phyloP scores from a whole-genome alignment of 2,888 invertebrate species.

The Lepidocyrtinus sp. region DNA sequence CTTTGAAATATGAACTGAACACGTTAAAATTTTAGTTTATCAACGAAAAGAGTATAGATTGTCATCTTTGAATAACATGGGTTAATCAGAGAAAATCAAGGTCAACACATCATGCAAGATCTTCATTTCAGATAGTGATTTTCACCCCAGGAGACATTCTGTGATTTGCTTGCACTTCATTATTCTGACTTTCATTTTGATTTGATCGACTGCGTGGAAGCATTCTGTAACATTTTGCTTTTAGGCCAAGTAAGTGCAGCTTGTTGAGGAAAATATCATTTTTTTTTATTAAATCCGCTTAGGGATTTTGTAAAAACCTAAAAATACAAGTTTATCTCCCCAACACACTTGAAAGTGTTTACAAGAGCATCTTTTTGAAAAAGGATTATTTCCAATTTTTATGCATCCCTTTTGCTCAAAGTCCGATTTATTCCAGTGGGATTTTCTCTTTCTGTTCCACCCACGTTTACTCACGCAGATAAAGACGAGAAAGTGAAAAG shows the following conservation, averaged over 20 bases:
- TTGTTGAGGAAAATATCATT: conserved; percentile 27
- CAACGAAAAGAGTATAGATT: background rate
- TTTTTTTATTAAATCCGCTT: conserved; percentile 46
- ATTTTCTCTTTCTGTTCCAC: no score
- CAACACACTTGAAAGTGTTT: no score
- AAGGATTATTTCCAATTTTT: no score
- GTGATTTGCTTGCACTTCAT: background rate
- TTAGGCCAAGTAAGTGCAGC: background rate
- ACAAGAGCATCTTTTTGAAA: no score
- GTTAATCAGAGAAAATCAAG: background rate
- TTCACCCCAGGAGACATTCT: background rate
- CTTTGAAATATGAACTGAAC: background rate
- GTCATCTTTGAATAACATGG: background rate
- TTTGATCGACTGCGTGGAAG: background rate
- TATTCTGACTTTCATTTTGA: background rate
- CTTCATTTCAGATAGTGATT: background rate
- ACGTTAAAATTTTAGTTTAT: no score
- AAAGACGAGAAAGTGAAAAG: no score
- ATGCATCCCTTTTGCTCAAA: no score
- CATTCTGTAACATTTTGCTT: no score
- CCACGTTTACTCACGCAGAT: no score
- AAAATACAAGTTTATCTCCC: no score
- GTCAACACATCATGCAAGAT: background rate
- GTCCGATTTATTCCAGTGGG: no score
- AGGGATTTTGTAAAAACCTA: conserved; percentile 42